Conservation (phyloP, 2,113 vertebrate species). For the Prionailurus bengalensis region DNA sequence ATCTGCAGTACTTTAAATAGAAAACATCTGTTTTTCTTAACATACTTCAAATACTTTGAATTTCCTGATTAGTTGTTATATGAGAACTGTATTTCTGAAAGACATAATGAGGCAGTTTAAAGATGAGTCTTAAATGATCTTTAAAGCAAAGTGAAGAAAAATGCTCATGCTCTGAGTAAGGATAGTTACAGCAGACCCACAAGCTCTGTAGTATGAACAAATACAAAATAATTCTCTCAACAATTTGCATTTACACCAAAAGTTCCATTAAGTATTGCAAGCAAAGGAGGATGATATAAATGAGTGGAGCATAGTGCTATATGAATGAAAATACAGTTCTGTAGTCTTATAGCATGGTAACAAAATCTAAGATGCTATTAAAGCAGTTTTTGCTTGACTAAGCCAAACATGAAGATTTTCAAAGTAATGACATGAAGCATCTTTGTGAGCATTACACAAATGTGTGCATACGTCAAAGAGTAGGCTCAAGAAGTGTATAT, state of each 20-base stretch:
- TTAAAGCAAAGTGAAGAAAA: slow-evolving; percentile 70
- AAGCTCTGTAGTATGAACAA: background rate
- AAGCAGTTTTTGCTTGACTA: slow-evolving; percentile 32
- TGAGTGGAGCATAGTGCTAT: background rate
- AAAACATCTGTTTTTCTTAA: slow-evolving; percentile 79
- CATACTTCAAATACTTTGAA: slow-evolving; percentile 75
- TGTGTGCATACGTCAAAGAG: background rate
- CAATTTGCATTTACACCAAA: background rate
- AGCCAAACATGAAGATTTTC: slow-evolving; percentile 20
- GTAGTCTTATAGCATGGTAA: background rate
- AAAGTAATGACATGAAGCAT: slow-evolving; percentile 28
- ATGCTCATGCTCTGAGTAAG: slow-evolving; percentile 33
- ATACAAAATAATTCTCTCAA: slow-evolving; percentile 46
- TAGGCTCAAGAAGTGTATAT: background rate
- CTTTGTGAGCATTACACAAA: slow-evolving; percentile 5
- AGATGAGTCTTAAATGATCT: slow-evolving; percentile 73
- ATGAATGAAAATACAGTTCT: background rate
- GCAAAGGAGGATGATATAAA: background rate
- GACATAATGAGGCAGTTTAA: slow-evolving; percentile 78
- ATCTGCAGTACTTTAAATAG: slow-evolving; percentile 81
- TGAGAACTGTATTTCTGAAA: slow-evolving; percentile 73
- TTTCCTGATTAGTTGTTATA: slow-evolving; percentile 79
- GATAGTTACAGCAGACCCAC: slow-evolving; percentile 29
- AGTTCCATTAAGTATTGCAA: slow-evolving; percentile 25
- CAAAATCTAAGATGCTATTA: slow-evolving; percentile 24